Evolutionary conservation across 2,113 vertebrate genomes (phyloP), one percentile per base, ranked within the genome.

Genomic region (Alexandromys fortis): DNA sequence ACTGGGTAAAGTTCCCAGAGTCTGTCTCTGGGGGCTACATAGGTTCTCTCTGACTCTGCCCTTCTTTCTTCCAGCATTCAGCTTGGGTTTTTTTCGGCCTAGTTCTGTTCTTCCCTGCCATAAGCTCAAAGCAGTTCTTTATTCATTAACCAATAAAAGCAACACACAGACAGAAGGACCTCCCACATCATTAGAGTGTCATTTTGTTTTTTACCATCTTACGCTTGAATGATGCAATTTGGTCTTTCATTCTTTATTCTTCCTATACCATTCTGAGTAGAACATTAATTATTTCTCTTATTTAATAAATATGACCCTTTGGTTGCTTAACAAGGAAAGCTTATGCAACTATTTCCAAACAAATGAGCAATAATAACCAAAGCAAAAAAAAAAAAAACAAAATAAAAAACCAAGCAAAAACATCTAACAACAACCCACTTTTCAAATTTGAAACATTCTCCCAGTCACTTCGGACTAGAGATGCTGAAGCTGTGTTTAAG

Each of bases 201-300:
- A 49, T 4, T 35, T 67, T 55, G 52, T 55, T 68, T 94, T 88
- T 90, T 93, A 63, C 6, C 61, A 9, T 61, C 22, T 55, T 87
- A 83, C 21, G 42, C 4, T 72, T 88, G 47, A 68, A 35, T 86
- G 49, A 85, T 81, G 70, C 67, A 47, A 49, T 73, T 87, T 49
- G 45, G 6, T 16, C 24, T n/a, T 79, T 85, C 92, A 55, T 38
- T 88, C 33, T 77, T 94, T 78, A 30, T 73, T 91, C 26, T 14
- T 95, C 42, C 78, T 89, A 67, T 6, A 68, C 35, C 17, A 68
- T 7, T 86, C 89, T 89, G 55, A 73, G 28, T 61, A 86, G 38
- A 96, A 94, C 52, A 63, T 61, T 49, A 94, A 92, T 86, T 30
- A 85, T 35, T 77, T 47, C 7, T 67, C 61, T 45, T 90, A 70